Percentiles rank a stretch among this genome's conserved stretches.
phyloP scores from a whole-genome alignment of 2,797 vertebrate genomes.

The Halcyon leucocephala region DNA sequence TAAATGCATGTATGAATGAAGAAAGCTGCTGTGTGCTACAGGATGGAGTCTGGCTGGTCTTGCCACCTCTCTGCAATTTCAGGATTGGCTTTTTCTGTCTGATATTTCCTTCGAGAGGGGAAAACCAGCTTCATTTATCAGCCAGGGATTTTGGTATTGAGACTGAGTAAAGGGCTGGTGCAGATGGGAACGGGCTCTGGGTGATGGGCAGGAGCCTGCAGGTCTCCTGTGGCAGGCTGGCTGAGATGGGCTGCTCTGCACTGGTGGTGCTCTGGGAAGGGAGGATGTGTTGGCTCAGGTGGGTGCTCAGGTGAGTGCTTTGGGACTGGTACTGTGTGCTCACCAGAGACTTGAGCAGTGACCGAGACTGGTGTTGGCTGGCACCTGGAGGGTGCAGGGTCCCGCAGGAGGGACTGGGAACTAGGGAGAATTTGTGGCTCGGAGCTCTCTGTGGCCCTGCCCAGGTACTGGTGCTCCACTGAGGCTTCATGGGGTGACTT shows the following conservation, averaged over 20 bases:
- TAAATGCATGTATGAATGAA: background rate
- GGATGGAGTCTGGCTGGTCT: background rate
- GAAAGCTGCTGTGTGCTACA: background rate
- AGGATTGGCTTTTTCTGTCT: background rate
- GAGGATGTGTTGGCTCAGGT: background rate
- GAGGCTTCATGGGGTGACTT: background rate
- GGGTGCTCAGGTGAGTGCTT: fast-evolving
- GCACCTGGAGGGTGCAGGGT: background rate
- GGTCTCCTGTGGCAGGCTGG: background rate
- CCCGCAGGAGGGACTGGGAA: background rate
- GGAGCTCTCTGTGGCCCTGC: background rate
- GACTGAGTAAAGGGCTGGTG: background rate
- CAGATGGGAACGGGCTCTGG: background rate
- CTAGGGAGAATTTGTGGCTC: background rate
- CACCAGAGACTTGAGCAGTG: background rate
- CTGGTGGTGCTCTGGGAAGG: background rate
- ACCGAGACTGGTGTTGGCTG: background rate
- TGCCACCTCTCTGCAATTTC: background rate
- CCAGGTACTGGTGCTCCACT: background rate
- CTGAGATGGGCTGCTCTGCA: background rate
- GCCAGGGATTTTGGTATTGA: background rate
- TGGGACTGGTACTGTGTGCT: background rate
- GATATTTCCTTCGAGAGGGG: background rate
- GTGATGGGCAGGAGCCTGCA: background rate
- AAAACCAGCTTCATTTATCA: background rate